Conservation (phyloP, 1,140 invertebrate genomes). For the Eupristina koningsbergeri region DNA sequence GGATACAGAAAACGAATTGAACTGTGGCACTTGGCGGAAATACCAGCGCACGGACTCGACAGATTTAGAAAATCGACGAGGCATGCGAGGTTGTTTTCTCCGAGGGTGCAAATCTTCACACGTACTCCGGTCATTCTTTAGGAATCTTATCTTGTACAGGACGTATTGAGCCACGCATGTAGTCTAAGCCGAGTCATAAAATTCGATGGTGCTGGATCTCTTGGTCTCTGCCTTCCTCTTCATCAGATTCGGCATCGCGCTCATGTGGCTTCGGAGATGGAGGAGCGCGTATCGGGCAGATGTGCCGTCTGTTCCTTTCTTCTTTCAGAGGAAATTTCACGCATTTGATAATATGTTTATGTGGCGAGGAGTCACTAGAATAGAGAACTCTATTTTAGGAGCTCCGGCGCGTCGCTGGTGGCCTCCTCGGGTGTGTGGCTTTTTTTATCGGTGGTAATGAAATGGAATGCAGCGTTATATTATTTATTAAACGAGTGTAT, state of each 20-base stretch:
- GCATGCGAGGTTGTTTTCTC: background rate
- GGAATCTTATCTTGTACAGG: background rate
- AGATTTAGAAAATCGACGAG: conserved; percentile 8
- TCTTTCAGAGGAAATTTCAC: background rate
- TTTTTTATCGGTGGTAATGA: conserved; percentile 21
- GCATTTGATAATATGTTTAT: conserved; percentile 30
- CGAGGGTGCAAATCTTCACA: background rate
- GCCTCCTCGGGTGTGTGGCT: background rate
- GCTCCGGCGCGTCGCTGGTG: background rate
- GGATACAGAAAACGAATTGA: background rate
- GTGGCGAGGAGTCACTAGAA: conserved; percentile 29
- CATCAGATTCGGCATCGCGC: background rate
- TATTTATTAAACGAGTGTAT: conserved; percentile 13
- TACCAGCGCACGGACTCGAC: too few relatives aligned
- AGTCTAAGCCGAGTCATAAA: conserved; percentile 29
- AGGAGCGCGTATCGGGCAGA: background rate
- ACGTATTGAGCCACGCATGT: background rate
- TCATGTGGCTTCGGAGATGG: background rate
- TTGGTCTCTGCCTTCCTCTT: background rate
- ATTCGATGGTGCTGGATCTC: conserved; percentile 21
- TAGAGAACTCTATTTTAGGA: conserved; percentile 39
- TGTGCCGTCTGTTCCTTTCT: conserved; percentile 10
- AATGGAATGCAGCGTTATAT: background rate
- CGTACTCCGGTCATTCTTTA: background rate
- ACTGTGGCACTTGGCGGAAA: too few relatives aligned